Evolutionary conservation across 2,888 invertebrate species (phyloP).

Genomic region (Brenthis hecate): DNA sequence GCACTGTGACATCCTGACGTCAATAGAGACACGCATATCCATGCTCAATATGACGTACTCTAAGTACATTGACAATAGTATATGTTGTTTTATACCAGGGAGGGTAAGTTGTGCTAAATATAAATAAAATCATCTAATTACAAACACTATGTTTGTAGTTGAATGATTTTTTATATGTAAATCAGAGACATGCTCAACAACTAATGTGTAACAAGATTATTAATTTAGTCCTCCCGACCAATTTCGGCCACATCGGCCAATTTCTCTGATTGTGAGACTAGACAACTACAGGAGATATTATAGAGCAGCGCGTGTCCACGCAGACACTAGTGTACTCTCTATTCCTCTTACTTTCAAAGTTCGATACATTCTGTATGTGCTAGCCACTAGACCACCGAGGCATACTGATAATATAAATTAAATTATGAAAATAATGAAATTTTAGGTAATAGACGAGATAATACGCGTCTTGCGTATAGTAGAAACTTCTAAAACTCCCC

Average conservation of each 20-base stretch:
- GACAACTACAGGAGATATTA: too few species aligned
- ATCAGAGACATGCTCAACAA: too few species aligned
- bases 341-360: too few species aligned
- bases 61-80: constrained; percentile 91
- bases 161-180: background rate
- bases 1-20: constrained; percentile 94
- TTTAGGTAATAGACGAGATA: constrained; percentile 93
- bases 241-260: too few species aligned
- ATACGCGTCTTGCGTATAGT: constrained; percentile 87
- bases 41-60: constrained; percentile 96
- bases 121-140: too few species aligned
- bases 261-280: too few species aligned
- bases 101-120: constrained; percentile 82
- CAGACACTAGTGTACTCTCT: too few species aligned
- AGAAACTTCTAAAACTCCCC: constrained; percentile 83
- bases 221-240: too few species aligned
- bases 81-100: constrained; percentile 96
- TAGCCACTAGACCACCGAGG: too few species aligned
- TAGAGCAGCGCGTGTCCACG: background rate
- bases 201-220: background rate
- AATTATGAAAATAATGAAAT: constrained; percentile 12
- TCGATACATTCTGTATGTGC: too few species aligned
- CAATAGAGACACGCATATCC: constrained; percentile 94
- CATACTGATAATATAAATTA: background rate
- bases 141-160: too few species aligned